Base-by-base conservation (phyloP, 2,113 vertebrate genomes). In the Cavia aperea region DNA sequence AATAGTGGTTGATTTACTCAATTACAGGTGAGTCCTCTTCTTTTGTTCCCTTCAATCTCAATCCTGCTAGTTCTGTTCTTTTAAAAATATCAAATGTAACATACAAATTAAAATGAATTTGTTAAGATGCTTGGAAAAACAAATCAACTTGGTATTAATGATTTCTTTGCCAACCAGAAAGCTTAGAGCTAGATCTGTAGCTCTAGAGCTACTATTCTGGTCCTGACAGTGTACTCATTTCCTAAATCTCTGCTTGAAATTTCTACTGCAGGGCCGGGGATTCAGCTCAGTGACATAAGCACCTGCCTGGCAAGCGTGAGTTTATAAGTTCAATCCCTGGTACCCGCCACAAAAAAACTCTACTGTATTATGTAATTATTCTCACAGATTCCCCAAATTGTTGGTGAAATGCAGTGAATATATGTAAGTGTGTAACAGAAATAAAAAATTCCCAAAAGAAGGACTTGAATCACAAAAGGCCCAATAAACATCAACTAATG, bases 151-250 rank as follows among this genome's bases (percentile, higher is more conserved):
- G 43, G 68, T 68, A 79, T 12, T 73, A 85, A 36, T 29, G 24
- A 88, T 90, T 95, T 88, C 15, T 94, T 75, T 81, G 33, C 66
- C 70, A 94, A 94, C 33, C 51, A 94, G 72, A 87, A 88, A 89
- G 46, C 49, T 79, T 81, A 73, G 7, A 92, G 13, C 0, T 62
- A 92, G 91, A 78, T 82, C 11, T 81, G 49, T 77, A 88, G 70
- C n/a, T 84, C 26, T 13, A n/a, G 4, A 73, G 62, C 24, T 86
- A 68, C 77, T 31, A 87, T 49, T 86, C 29, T 89, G 21, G 68
- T 81, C n/a, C n/a, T 93, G 77, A 82, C 18, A 66, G 75, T 81
- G 7, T 14, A 62, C 75, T 89, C 84, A 68, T 68, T 78, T 93
- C 81, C 73, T 68, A 92, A 10, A 65, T 60, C 65, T 91, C 65